Percentiles rank a stretch among this genome's conserved stretches.
These are phyloP conservation scores for Colletes gigas DNA, from an alignment of 1,140 invertebrate genomes.

Conservation along the genomic window DNA sequence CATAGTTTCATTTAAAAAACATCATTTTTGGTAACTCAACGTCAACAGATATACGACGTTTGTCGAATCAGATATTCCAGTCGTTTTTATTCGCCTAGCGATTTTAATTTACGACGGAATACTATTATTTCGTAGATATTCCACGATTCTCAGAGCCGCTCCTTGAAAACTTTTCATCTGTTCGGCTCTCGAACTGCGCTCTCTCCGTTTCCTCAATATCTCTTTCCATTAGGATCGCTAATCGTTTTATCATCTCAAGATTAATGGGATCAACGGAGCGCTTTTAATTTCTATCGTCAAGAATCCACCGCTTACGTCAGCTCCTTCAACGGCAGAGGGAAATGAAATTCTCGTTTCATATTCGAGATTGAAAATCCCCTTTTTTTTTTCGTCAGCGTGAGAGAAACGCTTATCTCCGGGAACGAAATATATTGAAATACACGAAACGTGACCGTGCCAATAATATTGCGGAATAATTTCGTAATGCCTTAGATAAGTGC, in stretches of 20 bases:
- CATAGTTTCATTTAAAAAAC: no score
- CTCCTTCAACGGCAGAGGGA: slow-evolving; percentile 25
- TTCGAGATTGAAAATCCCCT: slow-evolving; percentile 37
- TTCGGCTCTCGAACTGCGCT: slow-evolving; percentile 28
- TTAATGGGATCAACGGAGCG: slow-evolving; percentile 58
- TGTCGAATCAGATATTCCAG: not conserved
- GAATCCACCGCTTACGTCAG: slow-evolving; percentile 50
- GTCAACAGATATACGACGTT: not conserved
- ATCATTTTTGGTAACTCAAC: not conserved
- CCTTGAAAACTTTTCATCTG: slow-evolving; percentile 50
- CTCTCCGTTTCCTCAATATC: slow-evolving; percentile 46
- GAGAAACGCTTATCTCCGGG: not conserved
- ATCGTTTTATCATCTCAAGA: slow-evolving; percentile 63
- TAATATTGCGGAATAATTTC: not conserved
- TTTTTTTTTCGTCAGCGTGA: slow-evolving; percentile 9
- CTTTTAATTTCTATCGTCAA: slow-evolving; percentile 64
- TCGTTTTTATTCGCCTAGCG: not conserved
- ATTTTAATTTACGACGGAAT: slow-evolving; percentile 49
- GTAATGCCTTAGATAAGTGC: not conserved
- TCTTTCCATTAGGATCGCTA: slow-evolving; percentile 61
- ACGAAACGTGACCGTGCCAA: not conserved
- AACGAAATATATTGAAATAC: slow-evolving; percentile 12
- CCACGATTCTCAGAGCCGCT: slow-evolving; percentile 12
- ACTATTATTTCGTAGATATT: slow-evolving; percentile 46
- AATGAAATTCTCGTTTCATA: slow-evolving; percentile 56